These are phyloP conservation scores for Steatornis caripensis DNA, from an alignment of 2,113 vertebrate species.

Conservation along the genomic window DNA sequence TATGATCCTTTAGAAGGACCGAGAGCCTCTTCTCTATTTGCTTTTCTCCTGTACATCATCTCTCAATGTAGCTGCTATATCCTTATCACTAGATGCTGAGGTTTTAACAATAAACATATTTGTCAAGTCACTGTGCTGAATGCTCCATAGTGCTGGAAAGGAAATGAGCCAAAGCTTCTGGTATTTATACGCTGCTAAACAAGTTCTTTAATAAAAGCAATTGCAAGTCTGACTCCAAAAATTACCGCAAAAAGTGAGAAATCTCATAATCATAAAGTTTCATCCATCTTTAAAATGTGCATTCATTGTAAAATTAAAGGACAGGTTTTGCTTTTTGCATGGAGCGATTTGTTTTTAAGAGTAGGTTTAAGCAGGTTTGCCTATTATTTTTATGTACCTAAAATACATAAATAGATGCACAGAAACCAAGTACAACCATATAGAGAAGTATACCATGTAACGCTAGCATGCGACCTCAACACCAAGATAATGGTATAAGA, in stretches of 20 bases:
- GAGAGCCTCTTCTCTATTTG: neutral
- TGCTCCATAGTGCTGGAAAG: slow-evolving; percentile 7
- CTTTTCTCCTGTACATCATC: neutral
- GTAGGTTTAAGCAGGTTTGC: neutral
- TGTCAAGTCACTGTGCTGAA: slow-evolving; percentile 61
- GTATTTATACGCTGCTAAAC: neutral
- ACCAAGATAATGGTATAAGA: neutral
- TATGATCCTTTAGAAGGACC: neutral
- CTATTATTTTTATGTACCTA: neutral
- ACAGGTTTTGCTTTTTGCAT: neutral
- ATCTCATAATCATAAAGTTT: slow-evolving; percentile 22
- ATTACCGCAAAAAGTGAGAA: neutral
- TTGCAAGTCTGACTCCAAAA: neutral
- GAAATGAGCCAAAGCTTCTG: slow-evolving; percentile 28
- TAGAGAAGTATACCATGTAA: neutral
- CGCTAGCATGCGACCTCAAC: neutral
- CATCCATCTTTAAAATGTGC: neutral
- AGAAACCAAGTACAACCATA: neutral
- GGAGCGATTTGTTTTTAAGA: neutral
- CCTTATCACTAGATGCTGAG: neutral
- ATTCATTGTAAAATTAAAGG: neutral
- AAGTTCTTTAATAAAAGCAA: neutral
- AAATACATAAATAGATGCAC: neutral
- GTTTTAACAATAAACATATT: slow-evolving; percentile 60
- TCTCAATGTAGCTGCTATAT: neutral